Conservation (phyloP, 2,113 vertebrate genomes). For the Poeciliopsis prolifica region DNA sequence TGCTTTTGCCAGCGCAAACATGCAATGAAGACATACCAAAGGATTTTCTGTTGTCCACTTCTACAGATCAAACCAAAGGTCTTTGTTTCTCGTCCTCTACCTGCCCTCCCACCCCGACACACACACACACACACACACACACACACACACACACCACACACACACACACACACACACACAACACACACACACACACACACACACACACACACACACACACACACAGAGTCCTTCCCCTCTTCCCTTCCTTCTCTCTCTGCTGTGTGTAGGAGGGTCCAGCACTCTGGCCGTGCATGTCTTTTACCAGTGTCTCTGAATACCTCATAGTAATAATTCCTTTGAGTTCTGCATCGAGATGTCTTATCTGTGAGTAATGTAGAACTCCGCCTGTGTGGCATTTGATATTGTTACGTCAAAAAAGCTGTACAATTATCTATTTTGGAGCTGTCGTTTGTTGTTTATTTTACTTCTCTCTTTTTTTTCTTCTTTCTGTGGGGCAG, state of each 20-base stretch:
- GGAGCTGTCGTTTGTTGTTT: slow-evolving; percentile 55
- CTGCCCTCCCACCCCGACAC: neutral
- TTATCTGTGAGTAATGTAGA: slow-evolving; percentile 92
- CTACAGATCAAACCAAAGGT: slow-evolving; percentile 98
- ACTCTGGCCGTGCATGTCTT: slow-evolving; percentile 91
- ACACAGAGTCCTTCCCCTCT: slow-evolving; percentile 27
- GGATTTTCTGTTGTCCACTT: slow-evolving; percentile 87
- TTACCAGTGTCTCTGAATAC: slow-evolving; percentile 98
- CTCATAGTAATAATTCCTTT: slow-evolving; percentile 98
- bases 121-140: too few relatives aligned
- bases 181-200: too few relatives aligned
- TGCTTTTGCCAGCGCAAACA: slow-evolving; percentile 97
- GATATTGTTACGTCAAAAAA: slow-evolving; percentile 88
- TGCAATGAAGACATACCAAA: slow-evolving; percentile 99
- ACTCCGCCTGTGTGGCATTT: slow-evolving; percentile 92
- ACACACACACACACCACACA: neutral
- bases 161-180: too few relatives aligned
- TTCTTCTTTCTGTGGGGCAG: slow-evolving; percentile 63
- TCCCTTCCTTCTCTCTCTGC: slow-evolving; percentile 69
- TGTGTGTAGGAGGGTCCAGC: slow-evolving; percentile 79
- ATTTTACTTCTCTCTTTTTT: neutral
- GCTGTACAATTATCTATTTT: slow-evolving; percentile 97
- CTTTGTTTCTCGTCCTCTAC: slow-evolving; percentile 69
- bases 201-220: too few relatives aligned
- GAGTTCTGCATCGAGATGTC: slow-evolving; percentile 95